Conservation (phyloP, 2,888 invertebrate species). For the Rugalucina vietnamica region DNA sequence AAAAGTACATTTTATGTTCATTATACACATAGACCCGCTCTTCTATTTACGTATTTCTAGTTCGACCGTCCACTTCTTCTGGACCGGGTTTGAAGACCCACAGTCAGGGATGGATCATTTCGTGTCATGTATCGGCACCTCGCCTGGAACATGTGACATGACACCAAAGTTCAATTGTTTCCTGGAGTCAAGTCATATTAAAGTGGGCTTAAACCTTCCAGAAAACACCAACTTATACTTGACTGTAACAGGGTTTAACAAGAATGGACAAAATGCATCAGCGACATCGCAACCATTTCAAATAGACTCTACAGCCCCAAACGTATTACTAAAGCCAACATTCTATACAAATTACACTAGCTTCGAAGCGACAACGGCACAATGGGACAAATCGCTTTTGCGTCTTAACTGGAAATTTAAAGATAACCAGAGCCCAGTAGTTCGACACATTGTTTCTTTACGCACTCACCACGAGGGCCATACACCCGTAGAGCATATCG, state of each 20-base stretch:
- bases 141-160: conserved; percentile 40
- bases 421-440: conserved; percentile 58
- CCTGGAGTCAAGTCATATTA: conserved; percentile 38
- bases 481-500: conserved; percentile 44
- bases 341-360: conserved; percentile 3
- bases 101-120: conserved; percentile 62
- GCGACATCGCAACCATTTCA: conserved; percentile 21
- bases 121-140: conserved; percentile 57
- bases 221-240: conserved; percentile 27
- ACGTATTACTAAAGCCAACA: not conserved
- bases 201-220: conserved; percentile 45
- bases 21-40: no score
- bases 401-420: conserved; percentile 40
- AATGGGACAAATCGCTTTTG: conserved; percentile 57
- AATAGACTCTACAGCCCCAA: conserved; percentile 26
- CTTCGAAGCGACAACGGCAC: not conserved
- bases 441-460: conserved; percentile 40
- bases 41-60: conserved; percentile 36
- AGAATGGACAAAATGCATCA: conserved; percentile 14
- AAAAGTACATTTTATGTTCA: no score
- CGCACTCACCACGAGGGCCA: conserved; percentile 46
- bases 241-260: conserved; percentile 30
- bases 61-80: conserved; percentile 19
- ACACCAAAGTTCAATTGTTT: conserved; percentile 34
- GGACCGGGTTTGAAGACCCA: conserved; percentile 55